A percentile compares a stretch with the other conserved stretches of the same genome.
These are phyloP conservation scores for Calcarius lapponicus DNA, from an alignment of 2,797 vertebrate genomes.

Conservation along the genomic window DNA sequence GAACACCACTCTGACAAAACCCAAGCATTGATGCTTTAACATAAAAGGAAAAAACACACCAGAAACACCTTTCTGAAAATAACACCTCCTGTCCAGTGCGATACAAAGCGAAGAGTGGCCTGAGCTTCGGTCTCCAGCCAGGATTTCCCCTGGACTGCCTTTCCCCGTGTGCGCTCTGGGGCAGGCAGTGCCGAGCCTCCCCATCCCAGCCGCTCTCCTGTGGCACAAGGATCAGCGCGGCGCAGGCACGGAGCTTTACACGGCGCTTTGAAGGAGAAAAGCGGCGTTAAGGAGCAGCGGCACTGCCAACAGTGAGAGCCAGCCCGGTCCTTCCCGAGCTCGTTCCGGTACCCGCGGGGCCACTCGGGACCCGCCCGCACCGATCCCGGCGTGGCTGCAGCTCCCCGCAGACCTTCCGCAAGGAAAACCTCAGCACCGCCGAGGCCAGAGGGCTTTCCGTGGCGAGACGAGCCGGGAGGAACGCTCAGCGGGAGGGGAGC, in stretches of 20 bases:
- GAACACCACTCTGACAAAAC: background rate
- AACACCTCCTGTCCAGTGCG: accelerated
- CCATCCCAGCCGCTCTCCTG: background rate
- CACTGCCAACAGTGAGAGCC: background rate
- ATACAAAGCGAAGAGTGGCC: background rate
- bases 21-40: background rate
- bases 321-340: accelerated
- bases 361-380: accelerated
- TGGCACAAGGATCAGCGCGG: accelerated
- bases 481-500: background rate
- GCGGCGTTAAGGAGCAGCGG: accelerated
- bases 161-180: accelerated
- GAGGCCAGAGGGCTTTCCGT: accelerated
- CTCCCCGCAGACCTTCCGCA: background rate
- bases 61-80: background rate
- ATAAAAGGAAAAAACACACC: background rate
- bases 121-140: background rate
- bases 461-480: accelerated
- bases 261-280: background rate
- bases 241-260: accelerated
- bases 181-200: background rate
- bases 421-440: background rate
- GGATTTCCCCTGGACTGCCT: background rate
- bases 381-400: accelerated
- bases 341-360: no score